Base-by-base conservation (phyloP, 2,797 vertebrate species). In the Neostethus bicornis region DNA sequence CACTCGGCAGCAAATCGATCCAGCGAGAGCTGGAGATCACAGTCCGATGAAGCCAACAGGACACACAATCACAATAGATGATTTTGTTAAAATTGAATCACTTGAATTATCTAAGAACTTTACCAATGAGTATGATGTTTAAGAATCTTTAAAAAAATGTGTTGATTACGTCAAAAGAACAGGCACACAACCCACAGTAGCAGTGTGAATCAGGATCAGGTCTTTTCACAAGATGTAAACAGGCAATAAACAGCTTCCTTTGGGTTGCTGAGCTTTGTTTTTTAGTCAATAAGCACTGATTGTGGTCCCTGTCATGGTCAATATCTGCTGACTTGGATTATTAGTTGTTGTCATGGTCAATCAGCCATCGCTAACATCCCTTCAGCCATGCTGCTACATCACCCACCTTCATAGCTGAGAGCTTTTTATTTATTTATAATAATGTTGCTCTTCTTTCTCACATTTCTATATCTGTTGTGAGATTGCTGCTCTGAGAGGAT, bases 241-340 rank as follows among this genome's bases (percentile, higher is more conserved):
- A 72, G 63, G 69, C 66, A 66, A 80, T 87, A 49, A 85, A 85
- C 55, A 31, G 62, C 73, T 72, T 77, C 69, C 73, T 80, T 57
- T 5, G 66, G 67, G 62, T 58, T 62, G 53, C 72, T 65, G 55
- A 69, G 64, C 67, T 50, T 56, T 66, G 46, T 75, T 77, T 64
- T 60, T 39, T 80, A 66, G 75, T 89, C 88, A 87, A 87, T 87
- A 86, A 70, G 51, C 41, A 19, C 74, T 81, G 79, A 84, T 89
- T 85, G 80, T 77, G 75, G 71, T 76, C 74, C 84, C 66, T 71
- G 80, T 80, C 80, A 71, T 82, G 85, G 83, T 90, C 88, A 87
- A 78, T 90, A 86, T 80, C 54, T 81, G 76, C 76, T 82, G 74
- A 76, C 79, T 88, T 88, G 84, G 85, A 90, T 87, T 85, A 81